Conservation (phyloP, 2,113 vertebrate genomes). For the Calypte anna region DNA sequence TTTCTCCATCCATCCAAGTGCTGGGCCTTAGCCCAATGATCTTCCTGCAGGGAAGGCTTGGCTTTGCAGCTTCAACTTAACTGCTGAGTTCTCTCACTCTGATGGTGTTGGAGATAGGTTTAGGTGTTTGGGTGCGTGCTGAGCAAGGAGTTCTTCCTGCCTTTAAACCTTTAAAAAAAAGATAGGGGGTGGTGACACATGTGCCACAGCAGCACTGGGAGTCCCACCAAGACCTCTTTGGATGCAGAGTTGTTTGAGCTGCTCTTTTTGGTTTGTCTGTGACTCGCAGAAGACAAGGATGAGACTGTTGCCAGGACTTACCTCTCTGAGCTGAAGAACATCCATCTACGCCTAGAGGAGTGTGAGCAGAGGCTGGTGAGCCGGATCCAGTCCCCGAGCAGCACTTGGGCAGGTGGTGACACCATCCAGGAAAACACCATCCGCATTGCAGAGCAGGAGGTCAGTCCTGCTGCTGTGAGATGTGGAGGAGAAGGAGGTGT, state of each 20-base stretch:
- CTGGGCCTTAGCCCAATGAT: not conserved
- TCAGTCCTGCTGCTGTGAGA: conserved; percentile 48
- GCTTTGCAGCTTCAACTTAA: not conserved
- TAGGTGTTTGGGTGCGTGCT: not conserved
- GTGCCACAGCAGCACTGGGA: not conserved
- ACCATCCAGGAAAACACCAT: conserved; percentile 77
- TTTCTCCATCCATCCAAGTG: not conserved
- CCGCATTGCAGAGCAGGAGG: conserved; percentile 90
- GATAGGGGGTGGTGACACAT: rapidly evolving
- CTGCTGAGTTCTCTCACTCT: not conserved
- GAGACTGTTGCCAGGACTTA: conserved; percentile 86
- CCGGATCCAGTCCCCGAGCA: conserved; percentile 79
- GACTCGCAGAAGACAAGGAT: conserved; percentile 89
- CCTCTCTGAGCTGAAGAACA: conserved; percentile 89
- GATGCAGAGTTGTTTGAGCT: not conserved
- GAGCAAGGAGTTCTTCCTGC: not conserved
- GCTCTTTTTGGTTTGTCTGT: not conserved
- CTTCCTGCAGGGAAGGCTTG: not conserved
- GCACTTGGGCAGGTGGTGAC: conserved; percentile 69
- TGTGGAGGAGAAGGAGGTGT: not conserved
- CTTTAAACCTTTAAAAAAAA: not conserved
- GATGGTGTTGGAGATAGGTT: rapidly evolving
- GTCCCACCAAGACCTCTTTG: rapidly evolving
- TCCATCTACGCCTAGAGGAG: conserved; percentile 85
- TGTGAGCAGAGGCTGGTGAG: conserved; percentile 85